Conservation (phyloP, 2,797 vertebrate species). For the Buphagus erythrorhynchus region DNA sequence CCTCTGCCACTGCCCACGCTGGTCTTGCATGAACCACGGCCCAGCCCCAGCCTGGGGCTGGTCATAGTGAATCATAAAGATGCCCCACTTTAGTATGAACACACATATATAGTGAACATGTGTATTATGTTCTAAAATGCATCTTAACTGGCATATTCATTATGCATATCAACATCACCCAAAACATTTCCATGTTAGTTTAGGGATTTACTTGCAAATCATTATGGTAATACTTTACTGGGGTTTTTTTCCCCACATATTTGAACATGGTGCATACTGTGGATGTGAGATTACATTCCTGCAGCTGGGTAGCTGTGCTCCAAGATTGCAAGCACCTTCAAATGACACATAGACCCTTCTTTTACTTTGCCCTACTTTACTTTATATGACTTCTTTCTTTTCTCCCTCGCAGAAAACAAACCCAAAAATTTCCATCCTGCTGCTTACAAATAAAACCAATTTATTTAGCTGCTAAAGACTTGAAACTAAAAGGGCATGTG, state of each 20-base stretch:
- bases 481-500: background rate
- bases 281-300: background rate
- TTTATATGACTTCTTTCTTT: background rate
- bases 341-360: background rate
- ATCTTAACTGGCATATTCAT: background rate
- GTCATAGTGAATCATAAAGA: background rate
- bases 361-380: background rate
- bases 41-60: background rate
- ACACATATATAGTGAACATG: background rate
- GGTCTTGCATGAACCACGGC: background rate
- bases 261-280: background rate
- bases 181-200: background rate
- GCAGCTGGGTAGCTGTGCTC: background rate
- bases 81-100: background rate
- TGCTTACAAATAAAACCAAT: background rate
- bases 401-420: background rate
- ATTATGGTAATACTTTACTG: background rate
- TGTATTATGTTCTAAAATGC: background rate
- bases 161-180: background rate
- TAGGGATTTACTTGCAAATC: background rate
- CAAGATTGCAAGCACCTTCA: background rate
- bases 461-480: background rate
- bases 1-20: rapidly evolving
- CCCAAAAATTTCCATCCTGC: background rate
- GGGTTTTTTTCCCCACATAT: rapidly evolving